Percentiles rank a stretch among this genome's conserved stretches.
Conservation (phyloP, 1,140 invertebrate genomes). For the Goniozus legneri region DNA sequence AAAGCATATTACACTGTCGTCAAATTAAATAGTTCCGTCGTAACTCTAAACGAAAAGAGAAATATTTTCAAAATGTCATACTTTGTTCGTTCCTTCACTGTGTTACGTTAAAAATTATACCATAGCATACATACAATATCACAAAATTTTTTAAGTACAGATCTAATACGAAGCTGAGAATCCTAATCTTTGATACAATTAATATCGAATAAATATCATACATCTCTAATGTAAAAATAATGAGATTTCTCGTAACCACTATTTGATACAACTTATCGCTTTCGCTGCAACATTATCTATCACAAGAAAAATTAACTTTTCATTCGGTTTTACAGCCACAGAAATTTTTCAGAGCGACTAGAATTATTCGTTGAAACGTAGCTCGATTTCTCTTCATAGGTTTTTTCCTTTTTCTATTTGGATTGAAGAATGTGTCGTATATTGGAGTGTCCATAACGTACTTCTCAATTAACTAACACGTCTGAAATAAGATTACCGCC, state of each 20-base stretch:
- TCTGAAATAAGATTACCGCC: too few relatives aligned
- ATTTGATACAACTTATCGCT: not conserved
- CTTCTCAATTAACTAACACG: not conserved
- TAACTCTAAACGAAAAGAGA: slow-evolving; percentile 4
- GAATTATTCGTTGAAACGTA: slow-evolving; percentile 16
- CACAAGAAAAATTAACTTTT: slow-evolving; percentile 15
- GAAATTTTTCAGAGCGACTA: slow-evolving; percentile 23
- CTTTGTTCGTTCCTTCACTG: not conserved
- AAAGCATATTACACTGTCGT: not conserved
- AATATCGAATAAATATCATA: not conserved
- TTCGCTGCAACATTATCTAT: slow-evolving; percentile 13
- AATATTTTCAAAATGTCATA: not conserved
- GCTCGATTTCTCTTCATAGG: too few relatives aligned
- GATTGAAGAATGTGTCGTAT: too few relatives aligned
- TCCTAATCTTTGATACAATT: not conserved
- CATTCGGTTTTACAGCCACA: slow-evolving; percentile 11
- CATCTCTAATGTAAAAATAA: slow-evolving; percentile 5
- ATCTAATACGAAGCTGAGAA: slow-evolving; percentile 9
- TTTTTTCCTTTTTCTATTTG: too few relatives aligned
- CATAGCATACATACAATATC: not conserved
- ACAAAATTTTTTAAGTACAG: slow-evolving; percentile 13
- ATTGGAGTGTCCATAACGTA: not conserved
- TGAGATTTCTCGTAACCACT: slow-evolving; percentile 1
- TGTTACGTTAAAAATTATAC: not conserved
- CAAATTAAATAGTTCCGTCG: slow-evolving; percentile 14